These are phyloP conservation scores for Manis javanica DNA, from an alignment of 2,797 vertebrate genomes.

Conservation along the genomic window DNA sequence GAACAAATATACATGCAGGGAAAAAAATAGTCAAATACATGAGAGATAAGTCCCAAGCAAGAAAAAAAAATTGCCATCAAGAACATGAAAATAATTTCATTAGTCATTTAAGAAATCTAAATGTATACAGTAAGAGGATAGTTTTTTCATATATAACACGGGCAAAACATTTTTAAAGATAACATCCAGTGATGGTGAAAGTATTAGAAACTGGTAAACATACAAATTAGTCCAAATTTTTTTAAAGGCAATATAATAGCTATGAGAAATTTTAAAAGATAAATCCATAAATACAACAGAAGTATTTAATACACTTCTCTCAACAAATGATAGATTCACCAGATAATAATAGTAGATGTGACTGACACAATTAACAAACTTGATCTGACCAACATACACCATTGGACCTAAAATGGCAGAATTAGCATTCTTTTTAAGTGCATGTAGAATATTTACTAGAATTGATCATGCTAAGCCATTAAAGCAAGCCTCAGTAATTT, in stretches of 20 bases:
- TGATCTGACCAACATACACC: background rate
- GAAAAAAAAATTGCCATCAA: background rate
- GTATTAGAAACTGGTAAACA: background rate
- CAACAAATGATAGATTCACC: background rate
- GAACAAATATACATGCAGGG: background rate
- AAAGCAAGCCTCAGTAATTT: background rate
- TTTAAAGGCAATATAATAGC: background rate
- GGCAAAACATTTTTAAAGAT: background rate
- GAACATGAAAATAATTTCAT: background rate
- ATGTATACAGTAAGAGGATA: background rate
- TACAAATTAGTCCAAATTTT: background rate
- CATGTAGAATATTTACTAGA: background rate
- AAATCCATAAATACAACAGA: background rate
- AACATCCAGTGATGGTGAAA: background rate
- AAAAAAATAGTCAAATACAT: background rate
- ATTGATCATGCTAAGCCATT: background rate
- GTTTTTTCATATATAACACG: background rate
- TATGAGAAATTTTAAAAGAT: background rate
- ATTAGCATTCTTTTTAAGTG: background rate
- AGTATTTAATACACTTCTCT: background rate
- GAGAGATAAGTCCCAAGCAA: background rate
- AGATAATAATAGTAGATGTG: background rate
- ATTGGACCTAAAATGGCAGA: background rate
- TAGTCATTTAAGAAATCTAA: slow-evolving; percentile 3
- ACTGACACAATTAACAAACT: background rate